Percentiles rank a stretch among this genome's conserved stretches.
Evolutionary conservation across 2,888 invertebrate genomes (phyloP).

Genomic region (Kuschelorhynchus macadamiae): DNA sequence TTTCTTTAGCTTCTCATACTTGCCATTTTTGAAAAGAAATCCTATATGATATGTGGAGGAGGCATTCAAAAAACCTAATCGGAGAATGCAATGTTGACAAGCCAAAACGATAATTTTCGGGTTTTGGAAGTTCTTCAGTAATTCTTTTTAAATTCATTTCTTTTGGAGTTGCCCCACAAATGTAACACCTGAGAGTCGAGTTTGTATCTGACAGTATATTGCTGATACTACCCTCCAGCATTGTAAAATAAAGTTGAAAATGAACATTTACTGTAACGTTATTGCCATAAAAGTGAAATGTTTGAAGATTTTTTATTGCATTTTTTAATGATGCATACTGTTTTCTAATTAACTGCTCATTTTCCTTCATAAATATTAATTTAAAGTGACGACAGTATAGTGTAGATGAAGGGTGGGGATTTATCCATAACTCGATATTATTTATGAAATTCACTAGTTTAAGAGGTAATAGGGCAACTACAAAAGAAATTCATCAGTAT

Average conservation of each 20-base stretch:
- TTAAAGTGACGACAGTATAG: not conserved
- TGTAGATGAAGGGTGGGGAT: not conserved
- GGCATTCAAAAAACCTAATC: constrained; percentile 16
- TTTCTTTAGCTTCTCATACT: not conserved
- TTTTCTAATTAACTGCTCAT: not conserved
- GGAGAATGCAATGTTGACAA: constrained; percentile 4
- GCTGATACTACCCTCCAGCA: constrained; percentile 9
- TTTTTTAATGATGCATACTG: not conserved
- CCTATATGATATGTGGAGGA: not conserved
- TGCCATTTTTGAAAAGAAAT: not conserved
- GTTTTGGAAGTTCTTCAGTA: not conserved
- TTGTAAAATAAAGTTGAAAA: constrained; percentile 5
- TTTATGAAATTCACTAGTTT: too few relatives aligned
- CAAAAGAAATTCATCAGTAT: too few relatives aligned
- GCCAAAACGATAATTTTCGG: constrained; percentile 5
- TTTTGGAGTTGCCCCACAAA: constrained; percentile 7
- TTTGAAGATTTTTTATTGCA: not conserved
- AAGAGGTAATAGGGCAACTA: too few relatives aligned
- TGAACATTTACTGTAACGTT: not conserved
- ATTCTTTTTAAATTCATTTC: not conserved
- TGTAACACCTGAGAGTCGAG: not conserved
- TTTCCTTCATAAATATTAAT: constrained; percentile 4
- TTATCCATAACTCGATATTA: not conserved
- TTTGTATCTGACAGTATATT: not conserved
- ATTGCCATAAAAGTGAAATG: not conserved